Percentiles rank a stretch among this genome's conserved stretches.
phyloP scores from a whole-genome alignment of 2,888 invertebrate species.

The Aphelenchoides bicaudatus region DNA sequence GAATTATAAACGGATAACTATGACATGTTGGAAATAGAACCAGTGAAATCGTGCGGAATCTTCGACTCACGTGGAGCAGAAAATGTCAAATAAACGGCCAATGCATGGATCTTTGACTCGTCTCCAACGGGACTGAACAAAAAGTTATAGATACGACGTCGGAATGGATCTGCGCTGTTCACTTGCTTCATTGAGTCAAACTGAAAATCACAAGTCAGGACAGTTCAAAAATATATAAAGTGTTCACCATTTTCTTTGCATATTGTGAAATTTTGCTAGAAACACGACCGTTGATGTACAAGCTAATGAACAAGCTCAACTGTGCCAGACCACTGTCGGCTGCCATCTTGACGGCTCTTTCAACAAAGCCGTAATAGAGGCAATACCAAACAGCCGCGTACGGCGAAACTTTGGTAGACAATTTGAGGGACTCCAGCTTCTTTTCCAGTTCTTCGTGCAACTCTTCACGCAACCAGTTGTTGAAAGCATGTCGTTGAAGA shows the following conservation, averaged over 20 bases:
- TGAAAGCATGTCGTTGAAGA: slow-evolving; percentile 9
- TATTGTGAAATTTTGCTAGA: neutral
- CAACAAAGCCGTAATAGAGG: slow-evolving; percentile 7
- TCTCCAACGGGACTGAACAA: no score
- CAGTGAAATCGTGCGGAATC: no score
- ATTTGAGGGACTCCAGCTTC: neutral
- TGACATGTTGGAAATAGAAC: no score
- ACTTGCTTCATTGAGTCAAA: slow-evolving; percentile 5
- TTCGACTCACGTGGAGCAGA: no score
- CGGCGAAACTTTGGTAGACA: neutral
- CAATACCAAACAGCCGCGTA: slow-evolving; percentile 15
- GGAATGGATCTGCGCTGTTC: slow-evolving; percentile 9
- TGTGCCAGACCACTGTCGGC: slow-evolving; percentile 6
- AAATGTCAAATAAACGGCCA: no score
- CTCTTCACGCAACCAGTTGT: slow-evolving; percentile 6
- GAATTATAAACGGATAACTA: no score
- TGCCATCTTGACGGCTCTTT: slow-evolving; percentile 13
- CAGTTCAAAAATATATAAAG: neutral
- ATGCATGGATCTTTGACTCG: no score
- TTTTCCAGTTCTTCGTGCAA: slow-evolving; percentile 11
- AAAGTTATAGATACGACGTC: slow-evolving; percentile 10
- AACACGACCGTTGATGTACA: slow-evolving; percentile 9
- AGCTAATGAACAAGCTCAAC: slow-evolving; percentile 11
- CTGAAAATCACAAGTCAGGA: neutral
- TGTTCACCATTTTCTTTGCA: neutral